Conservation (phyloP, 2,797 vertebrate species). For the Benthosema pterotum region DNA sequence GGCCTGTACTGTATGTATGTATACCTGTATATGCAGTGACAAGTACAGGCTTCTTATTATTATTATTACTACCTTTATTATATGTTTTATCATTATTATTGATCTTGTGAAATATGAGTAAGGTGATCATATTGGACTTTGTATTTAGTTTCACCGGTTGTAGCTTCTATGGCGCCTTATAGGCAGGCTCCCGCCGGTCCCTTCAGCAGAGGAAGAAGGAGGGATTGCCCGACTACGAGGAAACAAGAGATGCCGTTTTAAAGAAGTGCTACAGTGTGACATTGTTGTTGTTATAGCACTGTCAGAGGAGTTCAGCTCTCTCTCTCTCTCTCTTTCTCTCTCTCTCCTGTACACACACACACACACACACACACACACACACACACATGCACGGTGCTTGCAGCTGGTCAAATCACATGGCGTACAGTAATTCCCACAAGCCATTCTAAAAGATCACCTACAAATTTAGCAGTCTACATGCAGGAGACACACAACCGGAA, state of each 20-base stretch:
- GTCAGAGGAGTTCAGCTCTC: conserved; percentile 41
- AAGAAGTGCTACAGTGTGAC: not conserved
- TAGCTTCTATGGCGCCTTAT: too few relatives aligned
- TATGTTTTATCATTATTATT: too few relatives aligned
- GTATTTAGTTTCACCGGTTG: too few relatives aligned
- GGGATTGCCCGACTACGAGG: not conserved
- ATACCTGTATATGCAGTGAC: too few relatives aligned
- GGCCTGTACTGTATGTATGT: too few relatives aligned
- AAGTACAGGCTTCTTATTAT: too few relatives aligned
- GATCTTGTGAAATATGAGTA: too few relatives aligned
- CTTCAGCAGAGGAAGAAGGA: not conserved
- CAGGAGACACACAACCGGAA: not conserved
- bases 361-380: not conserved
- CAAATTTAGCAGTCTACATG: not conserved
- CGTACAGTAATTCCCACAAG: too few relatives aligned
- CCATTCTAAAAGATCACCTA: not conserved
- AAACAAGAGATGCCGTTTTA: conserved; percentile 2
- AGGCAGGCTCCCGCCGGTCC: too few relatives aligned
- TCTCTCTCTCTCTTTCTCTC: not conserved
- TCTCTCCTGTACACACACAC: not conserved
- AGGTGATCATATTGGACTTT: too few relatives aligned
- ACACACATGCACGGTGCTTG: not conserved
- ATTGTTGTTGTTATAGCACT: conserved; percentile 4
- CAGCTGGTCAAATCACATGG: too few relatives aligned
- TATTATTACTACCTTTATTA: too few relatives aligned